These are phyloP conservation scores for Drosophila paranaensis DNA, from an alignment of 2,888 invertebrate genomes.

Conservation along the genomic window DNA sequence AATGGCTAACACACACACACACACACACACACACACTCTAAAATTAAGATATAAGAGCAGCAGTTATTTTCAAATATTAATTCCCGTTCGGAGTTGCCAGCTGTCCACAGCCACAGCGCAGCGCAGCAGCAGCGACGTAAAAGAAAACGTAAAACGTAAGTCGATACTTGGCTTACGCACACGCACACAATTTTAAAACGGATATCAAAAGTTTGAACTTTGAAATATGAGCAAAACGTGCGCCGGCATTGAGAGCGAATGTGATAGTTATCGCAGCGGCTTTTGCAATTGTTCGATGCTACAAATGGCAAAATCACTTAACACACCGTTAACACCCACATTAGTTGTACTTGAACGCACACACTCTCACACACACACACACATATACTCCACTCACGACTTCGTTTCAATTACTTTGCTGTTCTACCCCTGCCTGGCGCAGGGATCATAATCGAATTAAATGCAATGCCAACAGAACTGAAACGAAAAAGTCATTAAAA, in stretches of 20 bases:
- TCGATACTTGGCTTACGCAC: slow-evolving; percentile 50
- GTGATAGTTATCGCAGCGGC: slow-evolving; percentile 69
- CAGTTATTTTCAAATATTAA: slow-evolving; percentile 13
- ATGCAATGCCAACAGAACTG: slow-evolving; percentile 54
- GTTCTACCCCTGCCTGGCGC: slow-evolving; percentile 29
- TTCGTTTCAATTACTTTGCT: slow-evolving; percentile 73
- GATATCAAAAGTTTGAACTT: slow-evolving; percentile 61
- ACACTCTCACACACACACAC: slow-evolving; percentile 28
- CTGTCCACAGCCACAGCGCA: slow-evolving; percentile 4
- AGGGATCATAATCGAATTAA: slow-evolving; percentile 81
- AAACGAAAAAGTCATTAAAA: slow-evolving; percentile 73
- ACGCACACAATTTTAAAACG: slow-evolving; percentile 61
- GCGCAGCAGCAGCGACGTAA: slow-evolving; percentile 9
- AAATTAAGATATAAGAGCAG: slow-evolving; percentile 60
- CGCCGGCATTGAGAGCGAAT: slow-evolving; percentile 65
- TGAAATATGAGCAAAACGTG: slow-evolving; percentile 81
- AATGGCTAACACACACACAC: slow-evolving; percentile 27
- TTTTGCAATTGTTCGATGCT: slow-evolving; percentile 67
- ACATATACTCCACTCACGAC: slow-evolving; percentile 48
- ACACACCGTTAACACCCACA: slow-evolving; percentile 82
- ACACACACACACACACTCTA: slow-evolving; percentile 21
- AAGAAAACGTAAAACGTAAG: slow-evolving; percentile 54
- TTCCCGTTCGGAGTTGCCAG: slow-evolving; percentile 20
- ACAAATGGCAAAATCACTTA: slow-evolving; percentile 77
- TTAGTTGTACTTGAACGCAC: slow-evolving; percentile 75